These are phyloP conservation scores for Sebastes fasciatus DNA, from an alignment of 2,113 vertebrate species.

Conservation along the genomic window DNA sequence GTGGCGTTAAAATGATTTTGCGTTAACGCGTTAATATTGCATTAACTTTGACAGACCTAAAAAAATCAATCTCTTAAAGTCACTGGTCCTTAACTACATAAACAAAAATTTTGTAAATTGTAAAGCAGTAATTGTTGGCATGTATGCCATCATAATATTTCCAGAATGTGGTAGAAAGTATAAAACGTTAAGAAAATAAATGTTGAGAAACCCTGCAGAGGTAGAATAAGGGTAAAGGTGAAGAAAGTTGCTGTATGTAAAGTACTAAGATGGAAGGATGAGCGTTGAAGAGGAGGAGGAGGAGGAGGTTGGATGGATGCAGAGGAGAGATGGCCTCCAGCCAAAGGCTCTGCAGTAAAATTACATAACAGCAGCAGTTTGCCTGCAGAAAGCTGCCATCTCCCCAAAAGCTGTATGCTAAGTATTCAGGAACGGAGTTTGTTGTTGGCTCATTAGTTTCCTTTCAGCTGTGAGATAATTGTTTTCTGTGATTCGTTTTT, in stretches of 20 bases:
- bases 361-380: conserved; percentile 69
- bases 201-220: not conserved
- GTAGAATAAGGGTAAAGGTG: conserved; percentile 26
- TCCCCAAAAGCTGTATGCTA: conserved; percentile 12
- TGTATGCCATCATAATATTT: not conserved
- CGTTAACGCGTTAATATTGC: too few species aligned
- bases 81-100: not conserved
- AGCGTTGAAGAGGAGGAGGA: conserved; percentile 42
- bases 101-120: not conserved
- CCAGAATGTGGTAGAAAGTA: not conserved
- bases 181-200: not conserved
- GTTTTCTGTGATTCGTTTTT: not conserved
- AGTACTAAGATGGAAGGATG: conserved; percentile 25
- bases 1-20: too few species aligned
- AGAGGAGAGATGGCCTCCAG: conserved; percentile 75
- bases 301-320: conserved; percentile 54
- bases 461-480: conserved; percentile 17
- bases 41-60: too few species aligned
- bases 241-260: conserved; percentile 23
- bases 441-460: conserved; percentile 28
- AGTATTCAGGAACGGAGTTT: conserved; percentile 17
- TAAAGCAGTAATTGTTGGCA: not conserved
- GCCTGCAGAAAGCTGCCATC: conserved; percentile 64
- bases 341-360: conserved; percentile 78
- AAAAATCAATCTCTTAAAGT: conserved; percentile 14